Base-by-base conservation (phyloP, 2,113 vertebrate genomes). In the Mixornis gularis region DNA sequence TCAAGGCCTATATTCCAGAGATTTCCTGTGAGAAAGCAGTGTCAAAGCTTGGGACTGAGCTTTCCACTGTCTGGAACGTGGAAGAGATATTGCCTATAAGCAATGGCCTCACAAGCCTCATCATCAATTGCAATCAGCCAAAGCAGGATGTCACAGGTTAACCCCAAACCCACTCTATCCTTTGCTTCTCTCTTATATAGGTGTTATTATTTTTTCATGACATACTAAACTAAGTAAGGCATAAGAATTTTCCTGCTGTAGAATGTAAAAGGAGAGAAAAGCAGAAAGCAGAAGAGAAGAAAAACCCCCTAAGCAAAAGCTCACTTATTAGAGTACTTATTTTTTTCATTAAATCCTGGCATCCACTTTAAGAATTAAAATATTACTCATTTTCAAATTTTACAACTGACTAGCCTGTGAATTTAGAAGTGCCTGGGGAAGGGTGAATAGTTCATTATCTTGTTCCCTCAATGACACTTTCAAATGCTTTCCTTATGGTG, bases 381-480 rank as follows among this genome's bases (percentile, higher is more conserved):
- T 71, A 93, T 91, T 89, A 48, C 72, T 94, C 49, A 29, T 94
- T 96, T 82, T 93, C 46, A 83, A 79, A 70, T 95, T 92, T 96
- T 84, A 92, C 87, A 91, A 82, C 86, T 94, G 92, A 78, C 64
- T 93, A 81, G 56, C 49, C 83, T 76, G 66, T 93, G 92, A 96
- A 95, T 88, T 92, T 93, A 93, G 94, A 96, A 92, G 66, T 21
- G 5, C 95, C 95, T 95, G 85, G 93, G 87, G 76, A 96, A 91
- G 70, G 95, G 71, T 88, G 90, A 90, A 64, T 74, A 95, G 92
- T 92, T 91, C 90, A 94, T 96, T 96, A 94, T 48, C 78, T 91
- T 94, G 71, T 95, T 96, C 79, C 76, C 88, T 94, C 86, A 95
- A 82, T 96, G 95, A 96, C 96, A 97, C 84, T 96, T 95, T 85